A percentile compares a stretch with the other conserved stretches of the same genome.
Evolutionary conservation across 2,797 vertebrate species (phyloP).

Genomic region (Xyrichtys novacula): DNA sequence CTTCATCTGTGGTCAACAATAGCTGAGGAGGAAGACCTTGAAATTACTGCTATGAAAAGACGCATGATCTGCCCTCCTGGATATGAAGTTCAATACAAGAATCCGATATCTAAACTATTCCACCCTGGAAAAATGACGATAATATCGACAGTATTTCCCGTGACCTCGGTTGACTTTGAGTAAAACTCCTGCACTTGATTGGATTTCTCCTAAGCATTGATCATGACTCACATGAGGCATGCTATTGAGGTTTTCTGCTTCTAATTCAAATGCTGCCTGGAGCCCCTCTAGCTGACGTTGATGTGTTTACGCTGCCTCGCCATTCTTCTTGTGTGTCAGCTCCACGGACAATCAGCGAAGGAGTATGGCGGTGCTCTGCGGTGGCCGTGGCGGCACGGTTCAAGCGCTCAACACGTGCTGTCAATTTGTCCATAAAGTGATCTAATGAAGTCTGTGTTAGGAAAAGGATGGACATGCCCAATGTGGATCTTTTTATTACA

Average conservation of each 20-base stretch:
- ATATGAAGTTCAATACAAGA: constrained; percentile 33
- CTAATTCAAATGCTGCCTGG: constrained; percentile 53
- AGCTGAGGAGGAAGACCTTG: constrained; percentile 13
- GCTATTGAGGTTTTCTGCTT: constrained; percentile 62
- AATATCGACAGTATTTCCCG: constrained; percentile 54
- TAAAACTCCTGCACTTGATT: constrained; percentile 56
- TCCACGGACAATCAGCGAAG: constrained; percentile 39
- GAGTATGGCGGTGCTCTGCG: constrained; percentile 17
- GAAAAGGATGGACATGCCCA: constrained; percentile 28
- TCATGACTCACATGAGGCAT: constrained; percentile 69
- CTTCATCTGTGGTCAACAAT: constrained; percentile 39
- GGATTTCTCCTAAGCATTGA: constrained; percentile 68
- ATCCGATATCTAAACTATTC: constrained; percentile 42
- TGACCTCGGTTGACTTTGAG: constrained; percentile 71
- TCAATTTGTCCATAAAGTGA: constrained; percentile 57
- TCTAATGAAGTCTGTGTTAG: constrained; percentile 58
- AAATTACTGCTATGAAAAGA: constrained; percentile 23
- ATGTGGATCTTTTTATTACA: constrained; percentile 35
- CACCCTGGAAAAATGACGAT: constrained; percentile 45
- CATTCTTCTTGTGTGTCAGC: constrained; percentile 26
- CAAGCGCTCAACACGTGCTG: constrained; percentile 37
- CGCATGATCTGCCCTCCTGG: constrained; percentile 11
- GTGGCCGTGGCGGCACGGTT: constrained; percentile 22
- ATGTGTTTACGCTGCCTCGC: constrained; percentile 48
- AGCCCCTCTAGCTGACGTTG: constrained; percentile 58